Percentiles rank a stretch among this genome's conserved stretches.
These are phyloP conservation scores for Astur gentilis DNA, from an alignment of 2,113 vertebrate genomes.

Conservation along the genomic window DNA sequence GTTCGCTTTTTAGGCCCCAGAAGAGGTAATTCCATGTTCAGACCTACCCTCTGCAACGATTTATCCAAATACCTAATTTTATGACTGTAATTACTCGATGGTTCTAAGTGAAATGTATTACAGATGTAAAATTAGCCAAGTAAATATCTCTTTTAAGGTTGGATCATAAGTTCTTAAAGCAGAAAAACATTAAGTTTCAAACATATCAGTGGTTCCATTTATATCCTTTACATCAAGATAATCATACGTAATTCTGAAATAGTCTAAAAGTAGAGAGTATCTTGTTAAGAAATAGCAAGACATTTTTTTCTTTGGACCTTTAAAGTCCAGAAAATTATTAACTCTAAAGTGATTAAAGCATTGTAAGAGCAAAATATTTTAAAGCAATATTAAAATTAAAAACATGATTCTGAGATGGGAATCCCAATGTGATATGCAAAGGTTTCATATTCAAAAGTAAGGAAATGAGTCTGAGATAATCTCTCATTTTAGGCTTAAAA, in stretches of 20 bases:
- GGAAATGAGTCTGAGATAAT: neutral
- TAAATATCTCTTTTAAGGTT: neutral
- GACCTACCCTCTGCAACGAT: neutral
- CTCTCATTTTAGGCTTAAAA: neutral
- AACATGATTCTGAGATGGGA: neutral
- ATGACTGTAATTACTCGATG: neutral
- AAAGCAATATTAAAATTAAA: neutral
- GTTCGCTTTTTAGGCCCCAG: neutral
- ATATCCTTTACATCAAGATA: neutral
- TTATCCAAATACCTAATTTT: neutral
- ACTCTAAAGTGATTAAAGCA: neutral
- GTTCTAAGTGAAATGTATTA: neutral
- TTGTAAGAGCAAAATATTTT: neutral
- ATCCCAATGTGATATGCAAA: neutral
- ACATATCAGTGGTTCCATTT: neutral
- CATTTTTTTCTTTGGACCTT: neutral
- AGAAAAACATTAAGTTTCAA: neutral
- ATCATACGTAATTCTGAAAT: neutral
- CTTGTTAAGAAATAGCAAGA: neutral
- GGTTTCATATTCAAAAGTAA: neutral
- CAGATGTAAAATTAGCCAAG: neutral
- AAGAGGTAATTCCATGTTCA: neutral
- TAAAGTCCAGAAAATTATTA: neutral
- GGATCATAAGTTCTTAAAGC: neutral
- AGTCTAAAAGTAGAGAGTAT: neutral